A percentile compares a stretch with the other conserved stretches of the same genome.
phyloP scores from a whole-genome alignment of 2,113 vertebrate species.

The Eira barbara region DNA sequence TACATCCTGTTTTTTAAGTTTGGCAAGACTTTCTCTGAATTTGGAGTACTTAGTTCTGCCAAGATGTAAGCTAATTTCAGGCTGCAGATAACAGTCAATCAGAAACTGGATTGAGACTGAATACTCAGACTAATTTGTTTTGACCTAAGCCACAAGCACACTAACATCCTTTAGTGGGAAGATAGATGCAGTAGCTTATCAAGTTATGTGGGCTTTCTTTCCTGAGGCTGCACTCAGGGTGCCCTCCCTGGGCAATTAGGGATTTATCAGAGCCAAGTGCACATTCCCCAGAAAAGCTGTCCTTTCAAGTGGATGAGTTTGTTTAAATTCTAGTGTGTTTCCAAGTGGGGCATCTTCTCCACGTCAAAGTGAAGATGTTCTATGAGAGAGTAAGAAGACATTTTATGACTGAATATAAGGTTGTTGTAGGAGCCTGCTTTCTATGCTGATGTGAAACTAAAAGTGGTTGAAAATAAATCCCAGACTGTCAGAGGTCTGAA shows the following conservation, averaged over 20 bases:
- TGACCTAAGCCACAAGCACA: not conserved
- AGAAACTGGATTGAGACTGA: conserved; percentile 8
- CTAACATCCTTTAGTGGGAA: not conserved
- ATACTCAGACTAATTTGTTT: conserved; percentile 20
- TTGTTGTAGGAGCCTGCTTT: conserved; percentile 28
- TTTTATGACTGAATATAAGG: conserved; percentile 69
- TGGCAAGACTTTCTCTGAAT: conserved; percentile 21
- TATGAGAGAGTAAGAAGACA: conserved; percentile 30
- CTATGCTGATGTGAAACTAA: conserved; percentile 58
- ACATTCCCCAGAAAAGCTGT: conserved; percentile 42
- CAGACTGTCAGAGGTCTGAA: conserved; percentile 28
- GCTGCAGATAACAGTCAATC: not conserved
- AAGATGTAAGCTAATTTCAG: conserved; percentile 36
- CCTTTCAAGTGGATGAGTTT: conserved; percentile 38
- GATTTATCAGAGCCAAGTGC: conserved; percentile 20
- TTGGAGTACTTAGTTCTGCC: conserved; percentile 12
- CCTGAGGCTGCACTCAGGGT: not conserved
- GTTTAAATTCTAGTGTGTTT: conserved; percentile 72
- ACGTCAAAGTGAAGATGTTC: conserved; percentile 48
- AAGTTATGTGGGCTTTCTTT: conserved; percentile 7
- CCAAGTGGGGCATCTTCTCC: conserved; percentile 59
- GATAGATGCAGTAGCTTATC: conserved; percentile 24
- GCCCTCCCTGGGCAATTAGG: conserved; percentile 35
- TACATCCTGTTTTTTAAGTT: conserved; percentile 1
- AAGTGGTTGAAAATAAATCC: conserved; percentile 55